A percentile compares a stretch with the other conserved stretches of the same genome.
phyloP scores from a whole-genome alignment of 2,888 invertebrate genomes.

The Euspilapteryx auroguttella region DNA sequence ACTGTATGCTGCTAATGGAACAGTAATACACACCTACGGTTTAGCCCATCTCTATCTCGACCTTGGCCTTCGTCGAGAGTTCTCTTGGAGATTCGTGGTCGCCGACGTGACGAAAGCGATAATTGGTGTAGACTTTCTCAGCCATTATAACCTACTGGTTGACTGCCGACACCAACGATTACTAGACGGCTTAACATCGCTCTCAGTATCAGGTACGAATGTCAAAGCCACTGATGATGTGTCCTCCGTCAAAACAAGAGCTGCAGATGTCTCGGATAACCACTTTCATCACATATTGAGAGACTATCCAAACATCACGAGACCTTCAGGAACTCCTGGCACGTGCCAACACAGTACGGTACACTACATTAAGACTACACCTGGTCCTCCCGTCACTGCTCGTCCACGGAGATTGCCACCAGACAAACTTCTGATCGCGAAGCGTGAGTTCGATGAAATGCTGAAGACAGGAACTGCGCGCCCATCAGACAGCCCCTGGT shows the following conservation, averaged over 20 bases:
- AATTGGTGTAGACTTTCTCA: background rate
- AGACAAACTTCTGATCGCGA: background rate
- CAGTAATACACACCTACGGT: background rate
- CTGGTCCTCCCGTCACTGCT: background rate
- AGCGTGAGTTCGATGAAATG: background rate
- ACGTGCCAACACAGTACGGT: background rate
- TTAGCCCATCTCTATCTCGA: background rate
- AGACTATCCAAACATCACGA: background rate
- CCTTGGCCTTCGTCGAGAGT: background rate
- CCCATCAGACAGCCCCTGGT: slow-evolving; percentile 3
- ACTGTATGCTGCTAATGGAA: background rate
- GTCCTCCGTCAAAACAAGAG: background rate
- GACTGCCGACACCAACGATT: background rate
- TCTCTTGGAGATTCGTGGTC: background rate
- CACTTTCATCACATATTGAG: background rate
- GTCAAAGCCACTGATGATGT: background rate
- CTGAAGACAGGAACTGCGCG: background rate
- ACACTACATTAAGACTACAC: background rate
- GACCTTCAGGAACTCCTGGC: background rate
- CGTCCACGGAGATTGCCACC: background rate
- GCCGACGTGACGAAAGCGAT: background rate
- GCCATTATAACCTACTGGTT: background rate
- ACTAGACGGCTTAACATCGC: background rate
- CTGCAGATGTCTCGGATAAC: no score
- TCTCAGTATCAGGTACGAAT: background rate